phyloP scores from a whole-genome alignment of 2,888 invertebrate genomes.

The Tanypteryx hageni region DNA sequence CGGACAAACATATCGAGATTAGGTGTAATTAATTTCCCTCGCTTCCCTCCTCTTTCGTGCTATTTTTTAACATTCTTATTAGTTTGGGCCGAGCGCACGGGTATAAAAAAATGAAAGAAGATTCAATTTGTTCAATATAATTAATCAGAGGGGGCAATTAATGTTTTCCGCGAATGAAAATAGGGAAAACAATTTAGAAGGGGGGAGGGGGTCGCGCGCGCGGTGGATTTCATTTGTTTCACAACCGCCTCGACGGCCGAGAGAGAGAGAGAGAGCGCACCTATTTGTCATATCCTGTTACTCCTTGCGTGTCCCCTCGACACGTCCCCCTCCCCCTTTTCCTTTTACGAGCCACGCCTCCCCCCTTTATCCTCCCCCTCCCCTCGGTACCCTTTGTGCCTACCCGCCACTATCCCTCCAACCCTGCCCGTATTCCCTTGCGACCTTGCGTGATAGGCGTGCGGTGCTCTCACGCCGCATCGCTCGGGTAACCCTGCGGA shows the following conservation, averaged over 20 bases:
- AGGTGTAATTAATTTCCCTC: background rate
- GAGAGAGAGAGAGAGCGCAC: constrained; percentile 12
- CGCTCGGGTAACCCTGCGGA: constrained; percentile 31
- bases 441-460: background rate
- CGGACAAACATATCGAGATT: background rate
- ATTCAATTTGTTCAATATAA: constrained; percentile 79
- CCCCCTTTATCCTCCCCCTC: background rate
- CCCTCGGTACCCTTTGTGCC: background rate
- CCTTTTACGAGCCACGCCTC: too few relatives aligned
- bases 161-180: constrained; percentile 78
- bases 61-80: too few relatives aligned
- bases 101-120: constrained; percentile 74
- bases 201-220: background rate
- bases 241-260: constrained; percentile 26
- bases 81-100: too few relatives aligned
- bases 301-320: constrained; percentile 38
- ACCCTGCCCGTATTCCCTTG: background rate
- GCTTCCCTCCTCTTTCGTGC: background rate
- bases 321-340: constrained; percentile 8
- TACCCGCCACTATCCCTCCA: too few relatives aligned
- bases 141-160: constrained; percentile 87
- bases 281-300: constrained; percentile 67
- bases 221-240: background rate
- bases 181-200: constrained; percentile 12
- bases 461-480: background rate